Evolutionary conservation across 2,113 vertebrate species (phyloP), one percentile per base, ranked within the genome.

Genomic region (Hemiscyllium ocellatum): DNA sequence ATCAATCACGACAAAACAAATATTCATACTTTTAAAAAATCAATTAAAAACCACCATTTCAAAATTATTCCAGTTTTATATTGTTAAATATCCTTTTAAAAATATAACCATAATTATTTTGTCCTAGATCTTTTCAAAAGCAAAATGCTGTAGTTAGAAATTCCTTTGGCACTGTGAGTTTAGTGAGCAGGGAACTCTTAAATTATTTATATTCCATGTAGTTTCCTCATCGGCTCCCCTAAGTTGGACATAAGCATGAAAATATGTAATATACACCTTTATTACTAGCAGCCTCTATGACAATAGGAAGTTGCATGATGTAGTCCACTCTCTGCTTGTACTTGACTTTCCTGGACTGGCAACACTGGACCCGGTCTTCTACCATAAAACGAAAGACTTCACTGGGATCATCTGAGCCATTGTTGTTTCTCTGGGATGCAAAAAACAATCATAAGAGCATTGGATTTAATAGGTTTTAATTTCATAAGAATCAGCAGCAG

Each of bases 371-470:
- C 20, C 99, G 98, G 96, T 99, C 99, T 97, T 99, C 99, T 96
- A 99, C 98, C 97, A 99, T 97, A 98, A 99, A 99, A 42, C 99
- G 98, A 96, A 99, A 99, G 83, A 98, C 98, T 0, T 99, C 99
- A 0, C 98, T 99, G 37, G 99, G 98, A 96, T 99, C 99, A 97
- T 99, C 99, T 0, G 98, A 98, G 78, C 99, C 98, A 15, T 97
- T 97, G 0, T 98, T 98, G 96, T 99, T 99, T 96, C 99, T 99
- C 99, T 99, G 97, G 22, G 87, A 97, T 96, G 96, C 66, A 95
- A 66, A 26, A 17, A 37, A 61, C 19, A 47, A 47, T 93, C 61
- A 93, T 22, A 96, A 96, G n/a, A 66, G 52, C 42, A 69, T 24
- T 61, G 78, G 66, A 72, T 65, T 66, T n/a, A 56, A 61, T 37